A percentile compares a stretch with the other conserved stretches of the same genome.
phyloP scores from a whole-genome alignment of 2,113 vertebrate genomes.

The Sakesphorus luctuosus region DNA sequence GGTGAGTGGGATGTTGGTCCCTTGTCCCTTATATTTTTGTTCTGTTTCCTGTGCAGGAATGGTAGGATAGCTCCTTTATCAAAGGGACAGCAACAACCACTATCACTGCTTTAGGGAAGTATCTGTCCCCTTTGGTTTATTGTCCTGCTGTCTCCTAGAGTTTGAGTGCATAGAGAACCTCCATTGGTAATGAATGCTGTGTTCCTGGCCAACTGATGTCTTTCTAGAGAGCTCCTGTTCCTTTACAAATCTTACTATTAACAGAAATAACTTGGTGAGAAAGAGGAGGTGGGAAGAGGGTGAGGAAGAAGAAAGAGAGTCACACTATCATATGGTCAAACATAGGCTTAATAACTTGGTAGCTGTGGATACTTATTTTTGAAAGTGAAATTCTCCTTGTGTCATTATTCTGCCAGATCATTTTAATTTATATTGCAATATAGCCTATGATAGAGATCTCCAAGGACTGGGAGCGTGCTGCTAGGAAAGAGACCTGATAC shows the following conservation, averaged over 20 bases:
- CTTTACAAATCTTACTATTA: neutral
- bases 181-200: neutral
- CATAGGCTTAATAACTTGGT: neutral
- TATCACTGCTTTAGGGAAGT: neutral
- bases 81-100: neutral
- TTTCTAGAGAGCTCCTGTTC: neutral
- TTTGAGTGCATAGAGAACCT: neutral
- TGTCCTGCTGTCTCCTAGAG: neutral
- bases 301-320: neutral
- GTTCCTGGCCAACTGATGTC: neutral
- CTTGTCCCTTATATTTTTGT: neutral
- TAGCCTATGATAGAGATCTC: neutral
- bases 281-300: neutral
- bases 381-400: neutral
- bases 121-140: neutral
- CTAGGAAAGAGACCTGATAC: neutral
- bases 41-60: neutral
- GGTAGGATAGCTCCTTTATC: neutral
- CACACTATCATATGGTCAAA: neutral
- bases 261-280: neutral
- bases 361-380: neutral
- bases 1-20: neutral
- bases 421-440: neutral
- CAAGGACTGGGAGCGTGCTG: neutral
- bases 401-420: neutral